Conservation (phyloP, 2,113 vertebrate genomes). For the Otocyon megalotis region DNA sequence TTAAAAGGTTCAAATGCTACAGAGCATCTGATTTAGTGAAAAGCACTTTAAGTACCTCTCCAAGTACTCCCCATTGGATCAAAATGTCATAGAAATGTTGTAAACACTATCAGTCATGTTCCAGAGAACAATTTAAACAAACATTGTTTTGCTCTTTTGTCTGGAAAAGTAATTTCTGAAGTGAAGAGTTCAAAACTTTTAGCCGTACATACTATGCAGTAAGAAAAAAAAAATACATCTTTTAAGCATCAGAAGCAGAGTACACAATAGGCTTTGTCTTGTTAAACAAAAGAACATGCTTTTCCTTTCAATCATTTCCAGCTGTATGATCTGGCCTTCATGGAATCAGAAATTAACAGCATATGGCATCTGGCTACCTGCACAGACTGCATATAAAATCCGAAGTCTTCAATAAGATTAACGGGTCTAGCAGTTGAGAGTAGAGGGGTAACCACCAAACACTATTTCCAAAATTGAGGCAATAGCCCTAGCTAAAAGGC, state of each 20-base stretch:
- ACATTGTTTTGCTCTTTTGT: constrained; percentile 78
- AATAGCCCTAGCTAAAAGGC: constrained; percentile 49
- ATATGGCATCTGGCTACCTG: constrained; percentile 86
- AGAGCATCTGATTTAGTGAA: constrained; percentile 71
- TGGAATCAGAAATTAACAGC: constrained; percentile 81
- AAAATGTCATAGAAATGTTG: constrained; percentile 75
- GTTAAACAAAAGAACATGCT: constrained; percentile 86
- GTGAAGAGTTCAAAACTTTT: constrained; percentile 79
- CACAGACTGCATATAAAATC: constrained; percentile 61
- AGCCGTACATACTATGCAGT: constrained; percentile 72
- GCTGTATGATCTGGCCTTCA: constrained; percentile 81
- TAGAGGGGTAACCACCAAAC: constrained; percentile 51
- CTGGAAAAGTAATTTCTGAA: constrained; percentile 84
- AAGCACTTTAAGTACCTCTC: constrained; percentile 78
- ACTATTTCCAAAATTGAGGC: constrained; percentile 62
- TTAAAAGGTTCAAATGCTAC: constrained; percentile 67
- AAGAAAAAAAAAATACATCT: constrained; percentile 77
- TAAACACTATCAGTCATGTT: constrained; percentile 75
- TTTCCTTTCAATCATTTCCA: constrained; percentile 86
- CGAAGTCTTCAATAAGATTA: constrained; percentile 65
- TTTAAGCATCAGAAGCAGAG: constrained; percentile 76
- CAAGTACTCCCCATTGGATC: constrained; percentile 73
- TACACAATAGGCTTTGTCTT: constrained; percentile 87
- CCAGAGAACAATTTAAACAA: constrained; percentile 78
- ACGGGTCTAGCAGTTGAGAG: constrained; percentile 66